Conservation (phyloP, 2,888 invertebrate genomes). For the Dyspetes luteomarginatus region DNA sequence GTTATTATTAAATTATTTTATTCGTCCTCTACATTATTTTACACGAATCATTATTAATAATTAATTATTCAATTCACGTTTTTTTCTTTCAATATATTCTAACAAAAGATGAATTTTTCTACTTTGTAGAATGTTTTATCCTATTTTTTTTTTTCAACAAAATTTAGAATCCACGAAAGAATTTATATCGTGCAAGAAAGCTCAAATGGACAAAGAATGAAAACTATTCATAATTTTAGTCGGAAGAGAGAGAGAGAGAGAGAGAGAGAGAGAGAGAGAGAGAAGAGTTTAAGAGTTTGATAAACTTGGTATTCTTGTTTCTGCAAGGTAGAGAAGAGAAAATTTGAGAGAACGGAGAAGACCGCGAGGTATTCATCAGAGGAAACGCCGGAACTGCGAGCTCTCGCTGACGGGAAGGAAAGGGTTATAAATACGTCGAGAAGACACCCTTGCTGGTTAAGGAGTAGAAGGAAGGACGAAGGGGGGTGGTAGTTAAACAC, state of each 20-base stretch:
- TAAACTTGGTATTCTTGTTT: slow-evolving; percentile 50
- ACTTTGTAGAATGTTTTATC: too few species aligned
- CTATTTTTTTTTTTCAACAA: too few species aligned
- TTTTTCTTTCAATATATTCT: too few species aligned
- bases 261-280: too few species aligned
- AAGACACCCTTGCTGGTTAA: slow-evolving; percentile 74
- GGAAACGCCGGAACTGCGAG: slow-evolving; percentile 69
- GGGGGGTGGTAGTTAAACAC: slow-evolving; percentile 77
- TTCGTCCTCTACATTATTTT: too few species aligned
- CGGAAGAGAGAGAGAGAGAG: too few species aligned
- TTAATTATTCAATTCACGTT: too few species aligned
- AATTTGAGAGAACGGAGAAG: neutral
- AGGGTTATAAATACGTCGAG: slow-evolving; percentile 79
- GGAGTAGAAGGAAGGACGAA: slow-evolving; percentile 53
- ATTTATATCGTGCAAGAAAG: neutral
- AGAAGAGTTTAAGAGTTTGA: slow-evolving; percentile 56
- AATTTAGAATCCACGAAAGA: too few species aligned
- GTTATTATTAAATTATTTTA: too few species aligned
- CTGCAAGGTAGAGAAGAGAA: neutral
- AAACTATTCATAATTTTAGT: slow-evolving; percentile 64
- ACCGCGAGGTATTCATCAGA: slow-evolving; percentile 75
- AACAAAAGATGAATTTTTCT: too few species aligned
- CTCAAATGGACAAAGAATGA: slow-evolving; percentile 53
- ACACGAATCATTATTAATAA: too few species aligned
- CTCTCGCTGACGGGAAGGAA: slow-evolving; percentile 72